Evolutionary conservation across 2,797 vertebrate genomes (phyloP), one percentile per base, ranked within the genome.

Genomic region (Pristis pectinata): DNA sequence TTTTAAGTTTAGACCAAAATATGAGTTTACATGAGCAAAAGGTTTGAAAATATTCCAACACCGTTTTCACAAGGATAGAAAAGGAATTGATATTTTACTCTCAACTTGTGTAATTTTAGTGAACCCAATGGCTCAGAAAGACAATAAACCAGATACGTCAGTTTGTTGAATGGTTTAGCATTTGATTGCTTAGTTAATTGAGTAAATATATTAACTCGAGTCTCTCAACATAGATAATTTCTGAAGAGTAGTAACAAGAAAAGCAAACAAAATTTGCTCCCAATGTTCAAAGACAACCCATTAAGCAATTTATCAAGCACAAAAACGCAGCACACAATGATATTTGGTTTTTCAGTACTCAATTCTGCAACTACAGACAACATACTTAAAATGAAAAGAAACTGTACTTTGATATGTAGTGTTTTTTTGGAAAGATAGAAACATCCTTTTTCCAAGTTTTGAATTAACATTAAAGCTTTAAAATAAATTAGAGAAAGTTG

Each of bases 101-200:
- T 70, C 37, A 93, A 67, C 64, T 44, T 93, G 41, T 44, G 67
- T 61, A 70, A 93, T 93, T 93, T 67, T 41, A 72, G n/a, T 49
- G 64, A 93, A 72, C 37, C 37, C 64, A 93, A 91, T 93, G 91
- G 44, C 37, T 93, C 91, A 70, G 49, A 82, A 91, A 91, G 59
- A 91, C 27, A 61, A n/a, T 93, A 24, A 59, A 8, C 61, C 61
- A 93, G 22, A 70, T 93, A 93, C 70, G 61, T 93, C 89, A 70
- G 61, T 37, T 93, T 93, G 87, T 49, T 91, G 59, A 64, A 64
- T 91, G n/a, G 61, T 49, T 70, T 70, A 27, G 59, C 61, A 70
- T 70, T 49, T 93, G 91, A 49, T 22, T n/a, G 64, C 3, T 70
- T 93, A 93, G 91, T 93, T 93, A 93, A 93, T 93, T 70, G 91